These are phyloP conservation scores for Orchestia grillus DNA, from an alignment of 1,140 invertebrate genomes.

Conservation along the genomic window DNA sequence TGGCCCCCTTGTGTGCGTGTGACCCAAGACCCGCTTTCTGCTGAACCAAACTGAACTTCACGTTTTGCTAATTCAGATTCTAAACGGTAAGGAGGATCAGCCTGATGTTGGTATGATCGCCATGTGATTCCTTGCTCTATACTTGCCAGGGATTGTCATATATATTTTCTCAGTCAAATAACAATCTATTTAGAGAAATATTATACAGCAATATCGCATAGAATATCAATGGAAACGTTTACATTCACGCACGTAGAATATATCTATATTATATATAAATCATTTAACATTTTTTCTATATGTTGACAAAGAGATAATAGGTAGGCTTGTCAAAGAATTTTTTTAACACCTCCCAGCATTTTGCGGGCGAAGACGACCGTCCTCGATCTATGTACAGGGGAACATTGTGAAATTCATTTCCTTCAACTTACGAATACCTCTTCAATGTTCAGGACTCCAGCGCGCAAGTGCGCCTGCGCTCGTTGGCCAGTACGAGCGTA, in stretches of 20 bases:
- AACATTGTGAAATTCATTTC: neutral
- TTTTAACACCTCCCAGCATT: neutral
- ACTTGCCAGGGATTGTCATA: conserved; percentile 23
- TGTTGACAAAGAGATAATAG: neutral
- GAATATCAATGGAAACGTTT: conserved; percentile 15
- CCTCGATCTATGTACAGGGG: neutral
- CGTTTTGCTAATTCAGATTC: neutral
- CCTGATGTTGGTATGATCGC: neutral
- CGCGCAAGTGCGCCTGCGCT: too few species aligned
- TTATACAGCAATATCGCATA: conserved; percentile 10
- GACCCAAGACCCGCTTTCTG: too few species aligned
- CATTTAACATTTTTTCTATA: conserved; percentile 3
- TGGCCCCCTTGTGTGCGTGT: too few species aligned
- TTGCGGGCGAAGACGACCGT: neutral
- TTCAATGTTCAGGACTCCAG: too few species aligned
- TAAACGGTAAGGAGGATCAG: neutral
- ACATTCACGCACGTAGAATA: neutral
- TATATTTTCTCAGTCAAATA: neutral
- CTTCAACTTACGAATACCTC: too few species aligned
- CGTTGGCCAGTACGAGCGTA: too few species aligned
- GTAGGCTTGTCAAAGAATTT: neutral
- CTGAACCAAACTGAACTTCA: neutral
- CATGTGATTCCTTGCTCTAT: conserved; percentile 28
- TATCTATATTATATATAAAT: conserved; percentile 12
- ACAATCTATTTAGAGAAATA: neutral